Percentiles rank a stretch among this genome's conserved stretches.
Evolutionary conservation across 2,888 invertebrate genomes (phyloP).

Genomic region (Drosophila nr. perissopoda): DNA sequence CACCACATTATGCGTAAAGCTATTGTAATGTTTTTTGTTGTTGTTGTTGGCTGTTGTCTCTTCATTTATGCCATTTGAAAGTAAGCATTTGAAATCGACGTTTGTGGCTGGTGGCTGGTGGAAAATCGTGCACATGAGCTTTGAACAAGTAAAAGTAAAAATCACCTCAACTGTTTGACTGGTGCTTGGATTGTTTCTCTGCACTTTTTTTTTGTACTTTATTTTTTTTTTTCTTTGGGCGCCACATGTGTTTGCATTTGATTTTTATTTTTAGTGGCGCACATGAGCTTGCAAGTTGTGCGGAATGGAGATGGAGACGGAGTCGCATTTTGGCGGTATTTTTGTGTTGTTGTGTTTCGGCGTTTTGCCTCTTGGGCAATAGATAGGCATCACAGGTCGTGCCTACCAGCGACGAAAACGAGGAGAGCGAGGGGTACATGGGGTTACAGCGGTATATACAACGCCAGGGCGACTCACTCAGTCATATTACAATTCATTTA

Average conservation of each 20-base stretch:
- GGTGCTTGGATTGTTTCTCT: constrained; percentile 58
- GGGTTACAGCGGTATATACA: background rate
- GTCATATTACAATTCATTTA: constrained; percentile 80
- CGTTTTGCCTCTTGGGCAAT: constrained; percentile 52
- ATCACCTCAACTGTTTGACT: constrained; percentile 64
- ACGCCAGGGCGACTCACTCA: constrained; percentile 44
- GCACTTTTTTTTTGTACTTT: constrained; percentile 4
- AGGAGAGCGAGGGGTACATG: background rate
- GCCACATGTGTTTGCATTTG: constrained; percentile 80
- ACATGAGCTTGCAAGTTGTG: constrained; percentile 74
- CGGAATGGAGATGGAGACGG: constrained; percentile 1
- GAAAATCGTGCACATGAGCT: constrained; percentile 80
- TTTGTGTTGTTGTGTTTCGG: constrained; percentile 10
- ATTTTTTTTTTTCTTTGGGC: constrained; percentile 44
- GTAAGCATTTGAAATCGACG: constrained; percentile 77
- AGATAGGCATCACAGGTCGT: constrained; percentile 76
- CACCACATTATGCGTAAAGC: constrained; percentile 42
- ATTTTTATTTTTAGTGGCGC: constrained; percentile 75
- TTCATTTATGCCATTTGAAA: constrained; percentile 75
- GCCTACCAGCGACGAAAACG: constrained; percentile 42
- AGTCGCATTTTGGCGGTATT: constrained; percentile 20
- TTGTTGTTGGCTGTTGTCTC: constrained; percentile 55
- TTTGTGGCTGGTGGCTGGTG: constrained; percentile 45
- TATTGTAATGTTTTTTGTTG: constrained; percentile 39
- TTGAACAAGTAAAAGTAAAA: constrained; percentile 76